Percentiles rank a stretch among this genome's conserved stretches.
These are phyloP conservation scores for Pangasianodon gigas DNA, from an alignment of 2,113 vertebrate species.

Conservation along the genomic window DNA sequence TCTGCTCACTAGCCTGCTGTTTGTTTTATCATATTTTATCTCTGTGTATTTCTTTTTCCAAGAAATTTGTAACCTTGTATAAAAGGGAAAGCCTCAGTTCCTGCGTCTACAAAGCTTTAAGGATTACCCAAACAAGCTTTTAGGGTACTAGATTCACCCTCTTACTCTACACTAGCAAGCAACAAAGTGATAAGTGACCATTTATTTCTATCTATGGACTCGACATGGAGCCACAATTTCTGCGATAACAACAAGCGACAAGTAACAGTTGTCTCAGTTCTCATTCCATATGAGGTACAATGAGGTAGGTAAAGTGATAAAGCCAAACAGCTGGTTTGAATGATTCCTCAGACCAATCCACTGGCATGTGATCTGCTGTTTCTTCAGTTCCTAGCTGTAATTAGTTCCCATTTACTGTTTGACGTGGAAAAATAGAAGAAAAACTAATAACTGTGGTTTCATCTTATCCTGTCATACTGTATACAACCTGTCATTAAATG, in stretches of 20 bases:
- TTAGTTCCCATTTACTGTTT: neutral
- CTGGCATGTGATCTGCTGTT: neutral
- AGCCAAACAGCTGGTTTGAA: neutral
- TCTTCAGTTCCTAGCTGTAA: neutral
- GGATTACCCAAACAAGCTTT: neutral
- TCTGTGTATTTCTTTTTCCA: neutral
- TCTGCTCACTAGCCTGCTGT: neutral
- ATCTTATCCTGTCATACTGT: neutral
- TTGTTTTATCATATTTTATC: neutral
- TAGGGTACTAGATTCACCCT: neutral
- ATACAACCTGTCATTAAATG: neutral
- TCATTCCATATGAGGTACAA: neutral
- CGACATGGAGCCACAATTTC: neutral
- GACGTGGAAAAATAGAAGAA: neutral
- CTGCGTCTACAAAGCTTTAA: neutral
- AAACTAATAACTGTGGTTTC: neutral
- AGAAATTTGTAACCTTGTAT: neutral
- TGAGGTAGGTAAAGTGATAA: neutral
- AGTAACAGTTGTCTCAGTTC: neutral
- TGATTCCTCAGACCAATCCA: neutral
- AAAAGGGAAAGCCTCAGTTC: neutral
- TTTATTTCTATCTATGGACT: neutral
- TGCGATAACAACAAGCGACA: neutral
- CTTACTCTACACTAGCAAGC: neutral
- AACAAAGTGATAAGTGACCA: neutral